Conservation (phyloP, 2,888 invertebrate genomes). For the Philhelius pedissequus region DNA sequence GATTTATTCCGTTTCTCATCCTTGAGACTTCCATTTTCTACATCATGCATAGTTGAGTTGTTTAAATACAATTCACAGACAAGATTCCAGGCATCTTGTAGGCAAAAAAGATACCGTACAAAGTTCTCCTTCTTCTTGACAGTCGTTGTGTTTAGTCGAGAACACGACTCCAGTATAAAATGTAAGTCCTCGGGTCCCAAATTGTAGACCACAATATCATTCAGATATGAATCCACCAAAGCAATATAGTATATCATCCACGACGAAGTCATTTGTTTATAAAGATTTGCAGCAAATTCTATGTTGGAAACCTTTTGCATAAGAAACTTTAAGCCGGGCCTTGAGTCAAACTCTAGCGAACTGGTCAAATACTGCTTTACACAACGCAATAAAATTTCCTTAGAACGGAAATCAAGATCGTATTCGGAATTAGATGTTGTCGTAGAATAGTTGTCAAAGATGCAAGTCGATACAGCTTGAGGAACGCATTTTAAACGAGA, state of each 20-base stretch:
- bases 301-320: conserved; percentile 95
- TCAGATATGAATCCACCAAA: conserved; percentile 90
- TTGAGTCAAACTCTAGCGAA: conserved; percentile 91
- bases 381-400: conserved; percentile 86
- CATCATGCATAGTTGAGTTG: conserved; percentile 77
- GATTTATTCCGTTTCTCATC: conserved; percentile 68
- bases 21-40: conserved; percentile 75
- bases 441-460: conserved; percentile 78
- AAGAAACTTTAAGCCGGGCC: conserved; percentile 95
- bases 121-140: conserved; percentile 81
- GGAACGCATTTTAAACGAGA: conserved; percentile 86
- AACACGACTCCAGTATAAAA: conserved; percentile 83
- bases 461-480: conserved; percentile 79
- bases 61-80: conserved; percentile 82
- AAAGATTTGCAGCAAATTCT: conserved; percentile 92
- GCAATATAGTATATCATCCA: conserved; percentile 94
- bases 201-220: conserved; percentile 84
- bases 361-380: conserved; percentile 90
- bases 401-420: conserved; percentile 78
- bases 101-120: conserved; percentile 82
- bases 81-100: conserved; percentile 83
- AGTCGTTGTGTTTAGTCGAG: conserved; percentile 80
- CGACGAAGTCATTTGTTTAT: conserved; percentile 94
- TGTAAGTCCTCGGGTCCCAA: conserved; percentile 83
- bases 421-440: conserved; percentile 79